Base-by-base conservation (phyloP, 2,113 vertebrate species). In the Mastomys natalensis region DNA sequence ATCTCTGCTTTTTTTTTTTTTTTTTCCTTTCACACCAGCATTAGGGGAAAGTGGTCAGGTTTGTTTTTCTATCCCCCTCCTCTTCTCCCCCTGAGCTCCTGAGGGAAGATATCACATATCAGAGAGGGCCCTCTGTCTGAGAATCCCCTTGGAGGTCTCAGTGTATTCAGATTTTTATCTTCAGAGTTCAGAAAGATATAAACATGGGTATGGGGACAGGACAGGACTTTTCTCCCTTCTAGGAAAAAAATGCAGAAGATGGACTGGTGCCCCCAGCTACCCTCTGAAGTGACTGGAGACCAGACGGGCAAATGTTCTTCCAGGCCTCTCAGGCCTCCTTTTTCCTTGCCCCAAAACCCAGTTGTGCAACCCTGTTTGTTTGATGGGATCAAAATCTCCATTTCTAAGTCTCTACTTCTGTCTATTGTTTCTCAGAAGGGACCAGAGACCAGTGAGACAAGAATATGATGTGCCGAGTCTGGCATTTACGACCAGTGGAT, bases 91-190 rank as follows among this genome's bases (percentile, higher is more conserved):
- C 70, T 29, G 0, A 3, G 12, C 68, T 96, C 92, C 95, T 43
- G 68, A 73, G 95, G 85, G 92, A 87, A 96, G 93, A 82, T 45
- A 94, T 97, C 96, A 92, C 81, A 76, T 96, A 96, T 93, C 97
- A 97, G 96, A 97, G 73, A 87, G 8, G 7, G 40, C 53, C 60
- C 84, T 78, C 0, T 6, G 29, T 45, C 60, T 89, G 37, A 84
- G 97, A 51, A 87, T 77, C 60, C 78, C 95, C 48, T 12, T 0
- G 0, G 77, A 94, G 74, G 84, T 90, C 96, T 94, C 97, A 90
- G 45, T 48, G 17, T 43, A 68, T 95, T 93, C 55, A 40, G 17
- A 60, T 48, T 96, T 76, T 94, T 88, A 86, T 97, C 97, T 94
- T 0, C 58, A 51, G 87, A 48, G 96, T 97, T 95, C 93, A 66